Base-by-base conservation (phyloP, 2,888 invertebrate genomes). In the Ichneumoninae sp. region DNA sequence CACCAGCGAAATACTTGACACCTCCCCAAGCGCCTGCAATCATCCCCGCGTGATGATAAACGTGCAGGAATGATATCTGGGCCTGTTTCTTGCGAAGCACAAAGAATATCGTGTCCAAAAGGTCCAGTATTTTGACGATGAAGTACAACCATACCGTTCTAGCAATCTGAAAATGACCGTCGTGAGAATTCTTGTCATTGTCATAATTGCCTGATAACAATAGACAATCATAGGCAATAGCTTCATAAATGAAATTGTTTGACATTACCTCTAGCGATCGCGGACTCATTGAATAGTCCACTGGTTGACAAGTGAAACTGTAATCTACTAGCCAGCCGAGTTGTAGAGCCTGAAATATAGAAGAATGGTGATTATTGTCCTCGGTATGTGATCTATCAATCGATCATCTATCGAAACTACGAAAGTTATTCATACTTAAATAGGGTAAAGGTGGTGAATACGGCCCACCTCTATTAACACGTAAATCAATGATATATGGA, bases 41-140 rank as follows among this genome's bases (percentile, higher is more conserved):
- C 97, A 98, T 98, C 0, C 97, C 97, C 0, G 96, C 95, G 92
- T 98, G 98, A 93, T 98, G 98, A 91, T 98, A 98, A 5, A 98
- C 96, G 91, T 98, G 98, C 40, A 98, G 95, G 90, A 98, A 98
- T 1, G 97, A 95, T 19, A 98, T 95, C 94, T 98, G 98, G 83
- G 95, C 96, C 87, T 96, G 95, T 91, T 97, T 98, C 93, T 98
- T 98, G 78, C 98, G 95, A 87, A 98, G 93, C n/a, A 97, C 96
- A 92, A 98, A 98, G 94, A 98, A 98, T 84, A 97, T 96, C 87
- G 97, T 97, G 91, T 97, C 97, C 0, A 96, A 89, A 1, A 97
- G 95, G 93, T 97, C 97, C 10, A 96, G 90, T 13, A 97, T 92
- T 94, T 97, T 97, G 69, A 96, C 94, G 3, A 96, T 85, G 90